phyloP scores from a whole-genome alignment of 2,888 invertebrate species.

The Ectobius pallidus region DNA sequence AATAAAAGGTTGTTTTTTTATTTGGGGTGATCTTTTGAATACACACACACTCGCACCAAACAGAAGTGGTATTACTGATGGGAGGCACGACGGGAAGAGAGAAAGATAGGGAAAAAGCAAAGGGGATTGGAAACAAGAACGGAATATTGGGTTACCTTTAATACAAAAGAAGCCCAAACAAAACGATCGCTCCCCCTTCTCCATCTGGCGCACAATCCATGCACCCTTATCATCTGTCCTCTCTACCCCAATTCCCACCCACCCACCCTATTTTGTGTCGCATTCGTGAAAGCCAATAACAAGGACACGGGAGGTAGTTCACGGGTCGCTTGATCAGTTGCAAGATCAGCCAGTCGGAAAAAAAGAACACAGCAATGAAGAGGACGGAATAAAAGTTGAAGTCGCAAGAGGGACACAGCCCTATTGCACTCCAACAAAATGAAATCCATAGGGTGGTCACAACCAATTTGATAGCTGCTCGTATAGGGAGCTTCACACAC shows the following conservation, averaged over 20 bases:
- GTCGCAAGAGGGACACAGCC: neutral
- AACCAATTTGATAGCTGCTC: conserved; percentile 39
- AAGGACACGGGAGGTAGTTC: conserved; percentile 34
- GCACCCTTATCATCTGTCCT: conserved; percentile 23
- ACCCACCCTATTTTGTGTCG: conserved; percentile 30
- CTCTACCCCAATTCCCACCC: conserved; percentile 1
- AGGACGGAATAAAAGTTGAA: conserved; percentile 2
- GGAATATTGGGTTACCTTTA: conserved; percentile 38
- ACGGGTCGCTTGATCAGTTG: conserved; percentile 41
- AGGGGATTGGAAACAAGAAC: neutral
- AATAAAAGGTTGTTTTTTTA: conserved; percentile 3
- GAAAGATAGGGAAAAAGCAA: too few species aligned
- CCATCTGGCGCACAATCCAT: conserved; percentile 29
- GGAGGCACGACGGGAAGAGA: too few species aligned
- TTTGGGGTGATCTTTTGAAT: neutral
- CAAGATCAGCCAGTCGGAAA: conserved; percentile 40
- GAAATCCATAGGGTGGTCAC: conserved; percentile 37
- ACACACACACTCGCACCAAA: neutral
- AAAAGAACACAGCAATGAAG: conserved; percentile 35
- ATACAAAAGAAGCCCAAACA: conserved; percentile 28
- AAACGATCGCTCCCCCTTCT: conserved; percentile 25
- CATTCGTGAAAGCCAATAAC: conserved; percentile 41
- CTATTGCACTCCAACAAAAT: conserved; percentile 34
- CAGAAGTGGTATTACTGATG: neutral
- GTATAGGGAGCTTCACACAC: neutral